Evolutionary conservation across 2,888 invertebrate genomes (phyloP).

Genomic region (Meloe dianella): DNA sequence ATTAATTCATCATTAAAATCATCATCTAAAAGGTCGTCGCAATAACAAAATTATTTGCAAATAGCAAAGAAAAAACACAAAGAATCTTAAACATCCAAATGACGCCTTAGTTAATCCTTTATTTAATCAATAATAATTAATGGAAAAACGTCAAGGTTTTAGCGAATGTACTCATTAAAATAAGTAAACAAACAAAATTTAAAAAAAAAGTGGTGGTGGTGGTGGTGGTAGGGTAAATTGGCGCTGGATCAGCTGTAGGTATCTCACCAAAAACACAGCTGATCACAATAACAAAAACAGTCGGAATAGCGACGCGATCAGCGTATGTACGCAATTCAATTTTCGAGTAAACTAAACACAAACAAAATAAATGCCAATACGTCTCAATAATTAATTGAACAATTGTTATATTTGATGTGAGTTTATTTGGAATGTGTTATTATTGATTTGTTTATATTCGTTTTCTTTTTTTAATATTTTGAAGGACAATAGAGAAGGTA

Average conservation of each 20-base stretch:
- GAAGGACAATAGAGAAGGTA: background rate
- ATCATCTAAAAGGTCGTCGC: background rate
- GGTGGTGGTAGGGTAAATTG: conserved; percentile 30
- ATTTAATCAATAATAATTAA: conserved; percentile 2
- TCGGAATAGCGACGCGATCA: conserved; percentile 14
- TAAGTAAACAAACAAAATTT: too few relatives aligned
- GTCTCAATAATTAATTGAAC: background rate
- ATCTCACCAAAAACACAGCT: conserved; percentile 48
- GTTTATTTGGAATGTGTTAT: background rate
- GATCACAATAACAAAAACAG: conserved; percentile 52
- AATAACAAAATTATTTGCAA: background rate
- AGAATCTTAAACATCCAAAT: background rate
- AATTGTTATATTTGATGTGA: background rate
- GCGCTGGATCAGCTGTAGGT: conserved; percentile 44
- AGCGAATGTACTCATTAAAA: too few relatives aligned
- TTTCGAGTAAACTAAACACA: background rate
- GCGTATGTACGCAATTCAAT: background rate
- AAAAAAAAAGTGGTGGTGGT: too few relatives aligned
- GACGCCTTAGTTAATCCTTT: background rate
- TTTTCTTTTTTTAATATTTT: too few relatives aligned
- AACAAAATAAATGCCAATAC: background rate
- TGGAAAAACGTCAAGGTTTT: background rate
- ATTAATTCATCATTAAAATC: background rate
- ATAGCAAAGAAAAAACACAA: background rate
- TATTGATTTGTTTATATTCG: background rate